Evolutionary conservation across 2,113 vertebrate species (phyloP), one percentile per base, ranked within the genome.

Genomic region (Mohoua ochrocephala): DNA sequence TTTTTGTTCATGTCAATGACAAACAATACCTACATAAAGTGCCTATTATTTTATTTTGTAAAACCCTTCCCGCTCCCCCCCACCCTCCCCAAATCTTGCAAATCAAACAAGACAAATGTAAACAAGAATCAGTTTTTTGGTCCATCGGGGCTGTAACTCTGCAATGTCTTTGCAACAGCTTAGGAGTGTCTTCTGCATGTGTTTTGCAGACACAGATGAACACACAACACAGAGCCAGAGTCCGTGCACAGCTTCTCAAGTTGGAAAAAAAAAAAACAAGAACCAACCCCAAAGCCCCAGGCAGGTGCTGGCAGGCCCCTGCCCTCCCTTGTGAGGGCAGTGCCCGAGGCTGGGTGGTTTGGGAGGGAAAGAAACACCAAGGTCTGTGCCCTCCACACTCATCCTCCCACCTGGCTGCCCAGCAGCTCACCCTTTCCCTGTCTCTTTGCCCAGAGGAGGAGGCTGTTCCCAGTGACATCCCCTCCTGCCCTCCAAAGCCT

Each of bases 1-100:
- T 75, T 82, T 90, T 98, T 98, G 97, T 98, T 98, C 98, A 85
- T 94, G 94, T 98, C 96, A 45, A 39, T 37, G 77, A 97, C 93
- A 90, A 95, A 93, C 75, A 67, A 77, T 37, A 77, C 92, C 96
- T 97, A 96, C 93, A 78, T 94, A 98, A 97, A 98, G 97, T 98
- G 98, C 98, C 96, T 95, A 95, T 92, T 95, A 30, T 95, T 74
- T 85, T 41, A 60, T 41, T 93, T 92, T 81, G 70, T 91, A 95
- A 94, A 97, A 82, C 69, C 73, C 65, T 56, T 69, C 79, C 90
- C 35, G 0, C 5, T 41, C 49, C 45, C 33, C 33, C 50, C 77
- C 45, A 0, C 68, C 82, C 83, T 7, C 56, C 84, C 90, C 77
- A 49, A 16, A 95, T 95, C 94, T 95, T 97, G 82, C 93, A 79